Evolutionary conservation across 1,140 invertebrate genomes (phyloP).

Genomic region (Saccostrea glomerata): DNA sequence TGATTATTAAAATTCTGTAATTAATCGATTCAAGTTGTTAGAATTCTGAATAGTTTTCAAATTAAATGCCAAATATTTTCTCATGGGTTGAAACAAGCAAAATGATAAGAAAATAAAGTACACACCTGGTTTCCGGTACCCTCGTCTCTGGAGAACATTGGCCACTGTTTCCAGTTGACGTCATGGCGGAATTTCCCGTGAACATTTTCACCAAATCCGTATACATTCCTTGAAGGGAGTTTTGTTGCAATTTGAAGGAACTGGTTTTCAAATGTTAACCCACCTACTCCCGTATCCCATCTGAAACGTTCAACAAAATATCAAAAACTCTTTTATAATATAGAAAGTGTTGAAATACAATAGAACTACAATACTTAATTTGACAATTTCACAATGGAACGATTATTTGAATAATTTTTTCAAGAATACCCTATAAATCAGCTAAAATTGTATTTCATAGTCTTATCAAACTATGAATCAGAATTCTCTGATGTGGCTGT

Average conservation of each 20-base stretch:
- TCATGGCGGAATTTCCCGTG: conserved; percentile 72
- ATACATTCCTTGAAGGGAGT: conserved; percentile 87
- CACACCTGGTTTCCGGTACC: conserved; percentile 66
- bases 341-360: no score
- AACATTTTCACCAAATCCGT: conserved; percentile 90
- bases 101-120: background rate
- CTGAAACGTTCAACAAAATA: conserved; percentile 75
- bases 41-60: background rate
- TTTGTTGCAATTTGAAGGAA: conserved; percentile 89
- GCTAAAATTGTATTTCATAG: no score
- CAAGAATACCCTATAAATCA: no score
- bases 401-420: no score
- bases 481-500: no score
- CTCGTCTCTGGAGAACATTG: conserved; percentile 80
- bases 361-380: no score
- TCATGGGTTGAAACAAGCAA: background rate
- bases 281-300: conserved; percentile 86
- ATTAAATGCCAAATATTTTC: background rate
- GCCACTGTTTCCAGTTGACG: conserved; percentile 74
- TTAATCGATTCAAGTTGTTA: background rate
- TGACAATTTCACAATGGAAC: no score
- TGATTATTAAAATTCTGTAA: conserved; percentile 72
- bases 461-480: no score
- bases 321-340: no score
- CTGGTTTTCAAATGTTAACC: conserved; percentile 87